These are phyloP conservation scores for Sylvicapra grimmia DNA, from an alignment of 2,113 vertebrate species.

Conservation along the genomic window DNA sequence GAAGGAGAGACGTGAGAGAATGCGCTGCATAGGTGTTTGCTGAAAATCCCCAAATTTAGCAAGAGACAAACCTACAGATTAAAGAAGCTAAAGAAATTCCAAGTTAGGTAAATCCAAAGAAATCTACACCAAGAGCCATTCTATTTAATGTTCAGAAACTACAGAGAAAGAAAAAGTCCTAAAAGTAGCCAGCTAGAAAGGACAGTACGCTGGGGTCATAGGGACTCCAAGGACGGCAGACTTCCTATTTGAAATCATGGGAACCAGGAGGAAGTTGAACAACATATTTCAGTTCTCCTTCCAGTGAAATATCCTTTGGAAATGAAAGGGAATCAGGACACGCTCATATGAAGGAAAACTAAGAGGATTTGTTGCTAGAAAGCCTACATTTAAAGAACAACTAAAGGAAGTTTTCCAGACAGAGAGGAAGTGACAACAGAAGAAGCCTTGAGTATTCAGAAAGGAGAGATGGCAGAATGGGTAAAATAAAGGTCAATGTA, in stretches of 20 bases:
- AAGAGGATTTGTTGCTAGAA: background rate
- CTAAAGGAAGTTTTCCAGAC: background rate
- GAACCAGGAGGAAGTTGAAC: background rate
- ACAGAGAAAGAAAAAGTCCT: background rate
- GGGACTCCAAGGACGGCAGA: accelerated
- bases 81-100: background rate
- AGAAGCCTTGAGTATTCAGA: accelerated
- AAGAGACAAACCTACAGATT: background rate
- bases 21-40: background rate
- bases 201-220: accelerated
- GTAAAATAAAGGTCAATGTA: background rate
- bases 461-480: background rate
- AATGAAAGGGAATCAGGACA: background rate
- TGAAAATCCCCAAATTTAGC: background rate
- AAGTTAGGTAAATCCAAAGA: background rate
- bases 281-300: accelerated
- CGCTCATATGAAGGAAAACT: background rate
- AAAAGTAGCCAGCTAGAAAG: background rate
- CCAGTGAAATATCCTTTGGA: background rate
- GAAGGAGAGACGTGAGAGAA: background rate
- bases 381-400: background rate
- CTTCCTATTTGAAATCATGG: accelerated
- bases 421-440: background rate
- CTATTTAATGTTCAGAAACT: background rate
- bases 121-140: background rate